Evolutionary conservation across 2,113 vertebrate genomes (phyloP).

Genomic region (Meriones unguiculatus): DNA sequence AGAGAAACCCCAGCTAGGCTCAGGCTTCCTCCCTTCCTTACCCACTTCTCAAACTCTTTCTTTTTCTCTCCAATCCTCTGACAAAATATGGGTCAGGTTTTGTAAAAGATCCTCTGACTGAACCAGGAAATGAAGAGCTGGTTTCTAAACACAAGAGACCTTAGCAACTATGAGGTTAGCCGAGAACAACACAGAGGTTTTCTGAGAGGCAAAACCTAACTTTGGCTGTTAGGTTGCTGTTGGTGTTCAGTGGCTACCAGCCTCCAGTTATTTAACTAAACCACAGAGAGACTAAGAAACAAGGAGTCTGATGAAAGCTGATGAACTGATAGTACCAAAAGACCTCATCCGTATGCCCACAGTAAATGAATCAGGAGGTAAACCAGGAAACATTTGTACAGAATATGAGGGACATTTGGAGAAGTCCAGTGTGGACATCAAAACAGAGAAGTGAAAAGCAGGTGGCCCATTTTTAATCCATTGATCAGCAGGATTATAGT

Average conservation of each 20-base stretch:
- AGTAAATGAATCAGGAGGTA: not conserved
- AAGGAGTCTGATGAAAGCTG: not conserved
- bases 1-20: slow-evolving; percentile 3
- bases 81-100: slow-evolving; percentile 53
- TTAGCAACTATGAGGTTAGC: slow-evolving; percentile 55
- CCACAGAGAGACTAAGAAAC: not conserved
- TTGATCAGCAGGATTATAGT: not conserved
- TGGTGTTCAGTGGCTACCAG: slow-evolving; percentile 31
- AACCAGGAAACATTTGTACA: not conserved
- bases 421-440: not conserved
- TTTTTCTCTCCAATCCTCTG: not conserved
- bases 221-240: not conserved
- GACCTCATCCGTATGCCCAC: not conserved
- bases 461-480: not conserved
- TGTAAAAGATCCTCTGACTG: slow-evolving; percentile 19
- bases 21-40: not conserved
- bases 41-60: slow-evolving; percentile 20
- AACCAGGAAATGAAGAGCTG: slow-evolving; percentile 47
- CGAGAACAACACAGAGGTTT: not conserved
- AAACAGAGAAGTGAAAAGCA: not conserved
- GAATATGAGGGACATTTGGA: not conserved
- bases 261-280: slow-evolving; percentile 10
- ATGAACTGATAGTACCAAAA: not conserved
- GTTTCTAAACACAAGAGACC: slow-evolving; percentile 77
- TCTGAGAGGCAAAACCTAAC: not conserved